Evolutionary conservation across 1,140 invertebrate species (phyloP).

Genomic region (Colletes latitarsis): DNA sequence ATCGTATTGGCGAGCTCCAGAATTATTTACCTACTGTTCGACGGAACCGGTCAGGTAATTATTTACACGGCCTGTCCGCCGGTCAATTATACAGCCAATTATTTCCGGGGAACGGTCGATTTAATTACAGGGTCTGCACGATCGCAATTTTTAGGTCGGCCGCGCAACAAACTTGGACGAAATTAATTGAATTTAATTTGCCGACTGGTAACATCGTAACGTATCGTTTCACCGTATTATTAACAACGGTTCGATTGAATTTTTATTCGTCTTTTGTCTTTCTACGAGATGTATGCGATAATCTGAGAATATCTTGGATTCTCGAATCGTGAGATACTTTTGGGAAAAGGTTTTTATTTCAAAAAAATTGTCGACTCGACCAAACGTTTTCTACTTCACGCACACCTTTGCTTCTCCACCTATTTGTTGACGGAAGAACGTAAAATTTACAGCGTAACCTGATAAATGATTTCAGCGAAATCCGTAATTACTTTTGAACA

Average conservation of each 20-base stretch:
- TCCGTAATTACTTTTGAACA: not conserved
- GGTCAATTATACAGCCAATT: constrained; percentile 62
- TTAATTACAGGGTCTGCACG: constrained; percentile 47
- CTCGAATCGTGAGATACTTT: too few relatives aligned
- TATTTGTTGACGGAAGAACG: not conserved
- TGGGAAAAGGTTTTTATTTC: too few relatives aligned
- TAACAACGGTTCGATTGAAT: constrained; percentile 51
- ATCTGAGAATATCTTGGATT: too few relatives aligned
- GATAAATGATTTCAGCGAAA: too few relatives aligned
- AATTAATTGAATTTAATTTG: constrained; percentile 64
- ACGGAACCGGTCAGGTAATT: not conserved
- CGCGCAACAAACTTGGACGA: constrained; percentile 41
- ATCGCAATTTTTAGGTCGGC: constrained; percentile 46
- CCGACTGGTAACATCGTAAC: constrained; percentile 10
- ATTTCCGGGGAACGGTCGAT: constrained; percentile 42
- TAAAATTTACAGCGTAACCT: constrained; percentile 15
- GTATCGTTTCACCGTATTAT: constrained; percentile 37
- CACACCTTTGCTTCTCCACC: too few relatives aligned
- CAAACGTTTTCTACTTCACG: too few relatives aligned
- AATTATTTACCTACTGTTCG: constrained; percentile 33
- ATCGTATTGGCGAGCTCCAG: not conserved
- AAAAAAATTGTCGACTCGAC: too few relatives aligned
- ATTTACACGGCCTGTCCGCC: constrained; percentile 14
- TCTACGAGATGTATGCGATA: too few relatives aligned
- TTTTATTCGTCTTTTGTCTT: constrained; percentile 31